Evolutionary conservation across 2,797 vertebrate species (phyloP), one percentile per base, ranked within the genome.

Genomic region (Chelon labrosus): DNA sequence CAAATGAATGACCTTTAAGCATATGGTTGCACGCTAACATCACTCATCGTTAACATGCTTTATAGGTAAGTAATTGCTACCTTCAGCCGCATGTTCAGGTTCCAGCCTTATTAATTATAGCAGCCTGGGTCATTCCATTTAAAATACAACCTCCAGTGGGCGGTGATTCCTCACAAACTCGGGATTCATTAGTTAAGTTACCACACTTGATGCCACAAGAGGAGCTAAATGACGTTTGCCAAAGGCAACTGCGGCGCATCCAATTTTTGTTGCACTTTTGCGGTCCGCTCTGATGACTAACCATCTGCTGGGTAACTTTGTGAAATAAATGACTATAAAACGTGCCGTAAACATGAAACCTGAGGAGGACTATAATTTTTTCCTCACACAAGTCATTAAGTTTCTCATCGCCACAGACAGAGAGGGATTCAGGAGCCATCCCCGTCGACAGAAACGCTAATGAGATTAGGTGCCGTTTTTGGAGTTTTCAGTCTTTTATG

Each of bases 311-410:
- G 72, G 54, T 73, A 73, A 82, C 72, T 80, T 63, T 77, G 44
- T 83, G 59, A 86, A 85, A 88, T 86, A 89, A 88, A 90, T 77
- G 73, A 72, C 73, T 57, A 73, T 88, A 83, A 91, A 89, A 89
- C n/a, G 46, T 82, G 39, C 78, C 53, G 83, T 87, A 81, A 89
- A 91, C 77, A 79, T 74, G 71, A 85, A 85, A 90, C 80, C 85
- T 81, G 83, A 83, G 77, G 79, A 85, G 63, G 61, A 39, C 44
- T 37, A 65, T 86, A 49, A 73, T 35, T 35, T 80, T 81, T 76
- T 68, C 57, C 61, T 56, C 53, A 74, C 80, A 85, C 79, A 82
- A 84, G 79, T 83, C 91, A 85, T 90, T 91, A 90, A 80, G 70
- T 88, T 85, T 84, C 68, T 77, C 65, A 75, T 77, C 53, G 58